Conservation (phyloP, 2,888 invertebrate genomes). For the Megastigmus dorsalis region DNA sequence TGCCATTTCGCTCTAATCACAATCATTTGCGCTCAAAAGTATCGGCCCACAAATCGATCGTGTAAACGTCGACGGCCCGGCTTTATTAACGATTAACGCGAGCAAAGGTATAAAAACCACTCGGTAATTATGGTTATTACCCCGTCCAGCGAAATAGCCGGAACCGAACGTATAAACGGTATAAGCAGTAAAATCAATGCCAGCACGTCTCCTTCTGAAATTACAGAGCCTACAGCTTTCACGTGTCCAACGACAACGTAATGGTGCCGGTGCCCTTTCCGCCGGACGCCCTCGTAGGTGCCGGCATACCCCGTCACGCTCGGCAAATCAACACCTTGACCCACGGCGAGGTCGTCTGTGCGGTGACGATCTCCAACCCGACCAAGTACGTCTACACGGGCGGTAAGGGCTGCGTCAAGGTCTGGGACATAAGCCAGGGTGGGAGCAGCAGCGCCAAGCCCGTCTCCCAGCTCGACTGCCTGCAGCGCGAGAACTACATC, state of each 20-base stretch:
- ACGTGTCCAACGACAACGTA: conserved; percentile 90
- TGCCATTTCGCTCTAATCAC: too few species aligned
- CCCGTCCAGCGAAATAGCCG: too few species aligned
- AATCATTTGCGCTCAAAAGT: too few species aligned
- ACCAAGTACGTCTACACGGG: conserved; percentile 96
- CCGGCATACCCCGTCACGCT: conserved; percentile 93
- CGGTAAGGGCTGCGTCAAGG: conserved; percentile 97
- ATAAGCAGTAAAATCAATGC: conserved; percentile 1
- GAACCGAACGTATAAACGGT: too few species aligned
- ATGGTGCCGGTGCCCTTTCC: conserved; percentile 96
- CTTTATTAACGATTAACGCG: too few species aligned
- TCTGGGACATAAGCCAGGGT: conserved; percentile 95
- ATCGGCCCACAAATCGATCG: too few species aligned
- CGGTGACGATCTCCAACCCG: conserved; percentile 95
- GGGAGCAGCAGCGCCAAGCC: conserved; percentile 84
- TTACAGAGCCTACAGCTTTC: conserved; percentile 94
- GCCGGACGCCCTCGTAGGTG: conserved; percentile 91
- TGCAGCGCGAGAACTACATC: conserved; percentile 96
- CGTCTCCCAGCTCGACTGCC: conserved; percentile 92
- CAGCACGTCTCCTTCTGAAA: neutral
- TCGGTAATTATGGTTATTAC: too few species aligned
- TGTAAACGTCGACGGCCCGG: too few species aligned
- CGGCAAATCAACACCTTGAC: conserved; percentile 92
- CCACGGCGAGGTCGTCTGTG: conserved; percentile 97
- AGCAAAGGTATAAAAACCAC: too few species aligned